A percentile compares a stretch with the other conserved stretches of the same genome.
Evolutionary conservation across 2,797 vertebrate genomes (phyloP).

Genomic region (Fringilla coelebs): DNA sequence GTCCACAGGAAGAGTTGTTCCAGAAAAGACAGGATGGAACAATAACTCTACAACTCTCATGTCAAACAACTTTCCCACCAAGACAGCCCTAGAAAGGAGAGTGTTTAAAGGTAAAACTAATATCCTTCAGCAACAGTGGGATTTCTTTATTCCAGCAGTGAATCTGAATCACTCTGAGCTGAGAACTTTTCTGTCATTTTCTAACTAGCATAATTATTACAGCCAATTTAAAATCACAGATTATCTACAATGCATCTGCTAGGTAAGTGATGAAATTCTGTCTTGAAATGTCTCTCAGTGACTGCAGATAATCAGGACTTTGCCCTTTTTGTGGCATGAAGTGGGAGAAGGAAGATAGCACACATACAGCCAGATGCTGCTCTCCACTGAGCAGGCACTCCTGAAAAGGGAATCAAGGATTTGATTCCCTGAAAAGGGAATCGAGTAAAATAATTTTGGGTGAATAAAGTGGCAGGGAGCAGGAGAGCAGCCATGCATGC

Average conservation of each 20-base stretch:
- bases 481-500: neutral
- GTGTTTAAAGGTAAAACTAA: neutral
- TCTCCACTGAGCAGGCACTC: neutral
- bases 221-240: neutral
- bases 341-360: neutral
- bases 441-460: neutral
- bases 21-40: neutral
- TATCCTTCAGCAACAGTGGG: neutral
- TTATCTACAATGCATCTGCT: neutral
- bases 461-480: neutral
- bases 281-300: neutral
- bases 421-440: neutral
- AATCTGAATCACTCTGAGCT: neutral
- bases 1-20: neutral
- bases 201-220: neutral
- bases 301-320: neutral
- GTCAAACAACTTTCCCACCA: neutral
- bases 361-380: rapidly evolving
- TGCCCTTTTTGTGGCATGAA: neutral
- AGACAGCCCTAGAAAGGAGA: neutral
- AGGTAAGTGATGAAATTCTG: neutral
- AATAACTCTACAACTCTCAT: neutral
- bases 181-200: neutral
- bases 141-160: neutral
- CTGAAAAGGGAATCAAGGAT: neutral